Conservation (phyloP, 1,140 invertebrate species). For the Antheraea pernyi region DNA sequence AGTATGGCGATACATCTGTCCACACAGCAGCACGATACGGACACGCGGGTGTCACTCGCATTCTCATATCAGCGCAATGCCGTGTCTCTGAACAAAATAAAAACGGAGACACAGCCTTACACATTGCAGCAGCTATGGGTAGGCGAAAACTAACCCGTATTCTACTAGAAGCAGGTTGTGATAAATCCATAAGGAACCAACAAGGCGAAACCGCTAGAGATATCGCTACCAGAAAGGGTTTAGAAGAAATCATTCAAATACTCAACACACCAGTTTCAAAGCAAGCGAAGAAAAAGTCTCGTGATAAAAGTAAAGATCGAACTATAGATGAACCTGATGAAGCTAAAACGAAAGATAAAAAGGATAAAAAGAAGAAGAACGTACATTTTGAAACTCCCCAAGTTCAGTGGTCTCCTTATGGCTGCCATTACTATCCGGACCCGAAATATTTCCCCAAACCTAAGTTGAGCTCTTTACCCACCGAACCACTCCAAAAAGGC, state of each 20-base stretch:
- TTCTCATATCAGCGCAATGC: conserved; percentile 94
- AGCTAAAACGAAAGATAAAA: conserved; percentile 65
- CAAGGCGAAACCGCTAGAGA: conserved; percentile 95
- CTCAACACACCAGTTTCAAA: conserved; percentile 82
- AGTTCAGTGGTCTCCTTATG: conserved; percentile 91
- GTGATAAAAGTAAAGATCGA: conserved; percentile 75
- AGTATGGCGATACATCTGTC: conserved; percentile 97
- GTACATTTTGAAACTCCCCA: conserved; percentile 69
- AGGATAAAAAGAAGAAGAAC: conserved; percentile 78
- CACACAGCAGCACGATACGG: conserved; percentile 97
- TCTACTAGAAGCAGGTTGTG: conserved; percentile 91
- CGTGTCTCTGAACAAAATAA: conserved; percentile 95
- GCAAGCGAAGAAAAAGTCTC: conserved; percentile 71
- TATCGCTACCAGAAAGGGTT: conserved; percentile 92
- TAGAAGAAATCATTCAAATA: conserved; percentile 89
- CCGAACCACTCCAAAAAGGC: conserved; percentile 91
- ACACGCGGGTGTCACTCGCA: conserved; percentile 96
- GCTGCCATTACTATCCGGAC: conserved; percentile 93
- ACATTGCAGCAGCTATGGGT: conserved; percentile 93
- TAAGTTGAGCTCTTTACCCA: conserved; percentile 90
- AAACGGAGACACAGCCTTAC: conserved; percentile 96
- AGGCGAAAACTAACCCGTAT: conserved; percentile 95
- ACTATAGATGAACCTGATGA: conserved; percentile 65
- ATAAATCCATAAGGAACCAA: conserved; percentile 90
- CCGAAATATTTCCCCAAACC: conserved; percentile 91